phyloP scores from a whole-genome alignment of 1,140 invertebrate genomes.

The Camponotus floridanus region DNA sequence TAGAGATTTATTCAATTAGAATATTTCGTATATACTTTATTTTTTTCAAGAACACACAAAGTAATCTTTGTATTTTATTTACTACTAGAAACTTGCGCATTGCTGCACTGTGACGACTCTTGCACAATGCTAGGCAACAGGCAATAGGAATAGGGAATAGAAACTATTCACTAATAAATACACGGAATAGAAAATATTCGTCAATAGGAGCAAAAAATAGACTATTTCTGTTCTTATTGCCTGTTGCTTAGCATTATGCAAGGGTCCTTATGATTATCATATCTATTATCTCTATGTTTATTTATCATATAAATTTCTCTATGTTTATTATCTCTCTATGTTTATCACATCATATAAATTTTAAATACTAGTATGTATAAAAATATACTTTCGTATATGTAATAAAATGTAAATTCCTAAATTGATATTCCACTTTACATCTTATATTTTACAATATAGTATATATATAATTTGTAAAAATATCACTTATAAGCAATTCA shows the following conservation, averaged over 20 bases:
- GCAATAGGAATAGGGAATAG: too few relatives aligned
- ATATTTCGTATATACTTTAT: constrained; percentile 11
- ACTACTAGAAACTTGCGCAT: background rate
- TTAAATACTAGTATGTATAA: background rate
- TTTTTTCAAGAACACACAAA: constrained; percentile 19
- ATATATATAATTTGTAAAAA: constrained; percentile 47
- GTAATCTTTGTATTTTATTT: background rate
- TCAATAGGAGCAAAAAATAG: too few relatives aligned
- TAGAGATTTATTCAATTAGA: constrained; percentile 4
- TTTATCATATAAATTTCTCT: background rate
- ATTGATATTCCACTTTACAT: background rate
- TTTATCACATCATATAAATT: background rate
- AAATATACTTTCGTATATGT: constrained; percentile 3
- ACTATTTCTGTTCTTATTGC: too few relatives aligned
- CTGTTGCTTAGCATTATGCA: too few relatives aligned
- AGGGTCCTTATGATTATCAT: too few relatives aligned
- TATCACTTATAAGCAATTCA: constrained; percentile 5
- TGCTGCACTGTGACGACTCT: background rate
- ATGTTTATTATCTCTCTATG: background rate
- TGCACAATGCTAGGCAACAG: too few relatives aligned
- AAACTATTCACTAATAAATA: too few relatives aligned
- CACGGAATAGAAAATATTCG: too few relatives aligned
- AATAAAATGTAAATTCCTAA: constrained; percentile 27
- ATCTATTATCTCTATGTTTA: too few relatives aligned
- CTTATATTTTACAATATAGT: constrained; percentile 11